Percentiles rank a stretch among this genome's conserved stretches.
Conservation (phyloP, 2,888 invertebrate species). For the Digitonthophagus gazella region DNA sequence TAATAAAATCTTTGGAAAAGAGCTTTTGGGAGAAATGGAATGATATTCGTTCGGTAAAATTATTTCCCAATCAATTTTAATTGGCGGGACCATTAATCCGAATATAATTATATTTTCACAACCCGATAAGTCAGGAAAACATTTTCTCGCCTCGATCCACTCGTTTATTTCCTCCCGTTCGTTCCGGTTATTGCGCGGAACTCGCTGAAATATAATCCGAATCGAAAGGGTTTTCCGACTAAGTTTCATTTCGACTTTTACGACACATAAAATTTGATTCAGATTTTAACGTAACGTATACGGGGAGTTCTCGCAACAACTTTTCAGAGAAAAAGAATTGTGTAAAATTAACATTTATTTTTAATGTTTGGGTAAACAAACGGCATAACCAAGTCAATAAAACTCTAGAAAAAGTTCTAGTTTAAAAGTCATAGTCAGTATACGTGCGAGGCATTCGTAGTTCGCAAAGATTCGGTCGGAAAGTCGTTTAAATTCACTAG, state of each 20-base stretch:
- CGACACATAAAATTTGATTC: no score
- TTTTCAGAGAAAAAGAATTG: no score
- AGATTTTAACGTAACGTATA: no score
- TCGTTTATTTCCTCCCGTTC: neutral
- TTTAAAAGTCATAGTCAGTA: neutral
- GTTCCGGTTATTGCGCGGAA: neutral
- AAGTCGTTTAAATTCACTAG: neutral
- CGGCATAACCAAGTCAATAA: neutral
- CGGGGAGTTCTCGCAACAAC: no score
- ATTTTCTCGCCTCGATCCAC: neutral
- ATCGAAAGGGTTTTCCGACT: neutral
- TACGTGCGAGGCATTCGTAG: neutral
- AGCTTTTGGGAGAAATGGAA: neutral
- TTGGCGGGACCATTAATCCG: neutral
- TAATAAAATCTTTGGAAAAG: neutral
- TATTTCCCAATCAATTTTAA: neutral
- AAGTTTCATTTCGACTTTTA: neutral
- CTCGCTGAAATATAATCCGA: neutral
- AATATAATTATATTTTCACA: neutral
- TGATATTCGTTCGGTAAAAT: no score
- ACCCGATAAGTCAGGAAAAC: neutral
- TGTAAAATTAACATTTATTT: no score
- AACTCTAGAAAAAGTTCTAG: neutral
- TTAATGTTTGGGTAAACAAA: neutral
- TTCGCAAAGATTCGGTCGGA: neutral